A percentile compares a stretch with the other conserved stretches of the same genome.
These are phyloP conservation scores for Pangasius krempfi DNA, from an alignment of 2,797 vertebrate species.

Conservation along the genomic window DNA sequence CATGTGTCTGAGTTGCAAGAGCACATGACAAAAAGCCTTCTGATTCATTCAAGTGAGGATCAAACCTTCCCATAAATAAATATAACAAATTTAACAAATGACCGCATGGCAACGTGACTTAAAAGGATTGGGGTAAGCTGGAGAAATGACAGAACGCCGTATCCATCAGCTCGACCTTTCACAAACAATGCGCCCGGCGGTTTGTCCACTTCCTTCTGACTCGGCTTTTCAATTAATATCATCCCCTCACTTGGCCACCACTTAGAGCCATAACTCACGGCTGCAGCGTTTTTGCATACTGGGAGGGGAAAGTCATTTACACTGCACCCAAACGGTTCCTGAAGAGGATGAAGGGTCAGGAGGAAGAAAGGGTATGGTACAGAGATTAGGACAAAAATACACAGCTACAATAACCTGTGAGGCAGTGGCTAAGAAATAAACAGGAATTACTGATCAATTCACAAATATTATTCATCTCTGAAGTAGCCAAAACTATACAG, in stretches of 20 bases:
- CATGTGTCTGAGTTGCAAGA: not conserved
- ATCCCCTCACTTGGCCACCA: constrained; percentile 54
- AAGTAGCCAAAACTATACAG: constrained; percentile 28
- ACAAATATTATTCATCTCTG: not conserved
- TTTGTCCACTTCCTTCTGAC: constrained; percentile 74
- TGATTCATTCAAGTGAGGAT: constrained; percentile 63
- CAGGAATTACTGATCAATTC: not conserved
- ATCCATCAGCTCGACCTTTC: constrained; percentile 77
- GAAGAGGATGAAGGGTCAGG: constrained; percentile 44
- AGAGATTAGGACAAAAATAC: constrained; percentile 5
- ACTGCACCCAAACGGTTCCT: constrained; percentile 58
- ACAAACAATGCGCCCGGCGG: constrained; percentile 66
- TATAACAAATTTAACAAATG: constrained; percentile 68
- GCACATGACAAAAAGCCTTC: constrained; percentile 50
- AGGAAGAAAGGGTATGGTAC: not conserved
- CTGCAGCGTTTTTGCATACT: constrained; percentile 59
- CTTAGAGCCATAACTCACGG: constrained; percentile 70
- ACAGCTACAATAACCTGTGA: not conserved
- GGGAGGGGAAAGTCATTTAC: constrained; percentile 61
- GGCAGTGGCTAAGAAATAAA: not conserved
- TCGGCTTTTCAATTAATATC: constrained; percentile 74
- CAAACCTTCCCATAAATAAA: constrained; percentile 61
- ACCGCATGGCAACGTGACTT: constrained; percentile 47
- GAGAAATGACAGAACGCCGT: constrained; percentile 66
- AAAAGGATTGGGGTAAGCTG: constrained; percentile 73